Base-by-base conservation (phyloP, 1,140 invertebrate genomes). In the Araneus ventricosus region DNA sequence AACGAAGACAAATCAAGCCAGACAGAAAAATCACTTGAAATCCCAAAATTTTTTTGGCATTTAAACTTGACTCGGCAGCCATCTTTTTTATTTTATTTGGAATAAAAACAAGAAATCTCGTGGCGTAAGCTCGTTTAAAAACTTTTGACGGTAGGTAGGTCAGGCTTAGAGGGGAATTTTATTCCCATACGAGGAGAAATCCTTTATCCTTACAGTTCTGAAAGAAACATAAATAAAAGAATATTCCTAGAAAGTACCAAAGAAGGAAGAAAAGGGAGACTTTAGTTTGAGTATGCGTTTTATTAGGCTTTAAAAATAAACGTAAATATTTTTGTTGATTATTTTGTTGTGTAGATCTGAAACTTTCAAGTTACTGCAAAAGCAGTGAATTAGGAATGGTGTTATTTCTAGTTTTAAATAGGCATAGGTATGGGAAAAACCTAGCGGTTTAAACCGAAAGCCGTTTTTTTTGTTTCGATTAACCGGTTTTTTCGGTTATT, bases 101-200 rank as follows among this genome's bases (percentile, higher is more conserved):
- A 37, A 34, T 37, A 37, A 75, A 82, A 82, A 82, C n/a, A 52
- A 52, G 27, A 82, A 41, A 82, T 45, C 37, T 24, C 1, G 80
- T 10, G 30, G 80, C 41, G 8, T 82, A 82, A 82, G 80, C 80
- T 82, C 80, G 41, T 82, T 82, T 82, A 82, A 82, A 82, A 82
- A 82, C 80, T 82, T 82, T 82, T 82, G 80, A 82, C 41, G 41
- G 80, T 45, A 82, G 37, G 80, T 30, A 82, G 41, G 22, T 39
- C 27, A 37, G 41, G 80, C 80, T 45, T 45, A 45, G 80, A 82
- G 22, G 30, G 80, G 39, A 82, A 39, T 82, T 82, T 82, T 82
- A 82, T 82, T 82, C 80, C 37, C 27, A 82, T 27, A n/a, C 39
- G 41, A 27, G 80, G 24, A 30, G 41, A 45, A 82, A 82, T 52